Base-by-base conservation (phyloP, 2,888 invertebrate genomes). In the Stenoptilia bipunctidactyla region DNA sequence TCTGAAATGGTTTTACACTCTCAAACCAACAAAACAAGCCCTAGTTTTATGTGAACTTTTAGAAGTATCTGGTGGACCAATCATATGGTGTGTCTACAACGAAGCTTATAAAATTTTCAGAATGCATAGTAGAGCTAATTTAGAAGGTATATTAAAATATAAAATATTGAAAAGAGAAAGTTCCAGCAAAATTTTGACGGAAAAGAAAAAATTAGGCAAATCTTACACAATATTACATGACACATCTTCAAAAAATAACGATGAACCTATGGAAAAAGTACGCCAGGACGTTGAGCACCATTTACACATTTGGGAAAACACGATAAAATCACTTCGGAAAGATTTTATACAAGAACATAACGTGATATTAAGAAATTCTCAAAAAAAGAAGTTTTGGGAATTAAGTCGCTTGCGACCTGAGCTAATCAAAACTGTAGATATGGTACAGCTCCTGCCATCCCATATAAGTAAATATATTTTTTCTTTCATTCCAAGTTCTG, bases 371-470 rank as follows among this genome's bases (percentile, higher is more conserved):
- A 30, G 12, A 8, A 10, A 30, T 30, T n/a, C n/a, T n/a, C n/a
- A n/a, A n/a, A 12, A 12, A 4, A 4, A 30, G 2, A n/a, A 30
- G 12, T n/a, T 30, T 12, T 30, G 30, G 30, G n/a, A 30, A 30
- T 4, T 30, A 12, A 30, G 10, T 12, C 30, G 30, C 4, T 9
- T 3, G 2, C 4, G 10, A 12, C 30, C 4, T 8, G n/a, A 30
- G n/a, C 2, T 10, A 12, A 4, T 10, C 4, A n/a, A 30, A 30
- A n/a, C 30, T 8, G 30, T 30, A 8, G 30, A 30, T 30, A n/a
- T 30, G 80, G 30, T 82, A 0, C 82, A 80, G 47, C 46, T 76
- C 0, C 47, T 82, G 6, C 82, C 82, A 1, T 66, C 75, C 0
- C 36, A 57, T 0, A 48, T 77, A 1, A 71, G 61, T 1, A 80